Conservation (phyloP, 2,888 invertebrate species). For the Lordiphosa andalusiaca region DNA sequence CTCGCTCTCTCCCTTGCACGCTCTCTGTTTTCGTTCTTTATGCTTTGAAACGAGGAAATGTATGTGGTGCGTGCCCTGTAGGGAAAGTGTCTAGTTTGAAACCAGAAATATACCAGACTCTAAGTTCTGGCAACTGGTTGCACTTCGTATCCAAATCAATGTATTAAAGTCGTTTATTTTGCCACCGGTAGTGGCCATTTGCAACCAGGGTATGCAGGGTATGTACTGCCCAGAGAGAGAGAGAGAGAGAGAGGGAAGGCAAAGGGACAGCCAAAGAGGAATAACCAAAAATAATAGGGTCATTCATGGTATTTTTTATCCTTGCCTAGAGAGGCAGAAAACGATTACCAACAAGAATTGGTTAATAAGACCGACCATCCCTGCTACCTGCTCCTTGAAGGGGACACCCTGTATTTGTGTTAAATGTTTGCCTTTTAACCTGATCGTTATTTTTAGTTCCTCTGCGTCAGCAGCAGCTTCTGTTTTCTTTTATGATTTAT, state of each 20-base stretch:
- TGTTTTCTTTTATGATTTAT: slow-evolving; percentile 48
- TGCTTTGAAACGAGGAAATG: too few relatives aligned
- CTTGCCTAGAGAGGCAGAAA: slow-evolving; percentile 13
- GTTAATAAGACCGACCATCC: slow-evolving; percentile 13
- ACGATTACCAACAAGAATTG: slow-evolving; percentile 13
- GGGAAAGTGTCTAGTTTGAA: too few relatives aligned
- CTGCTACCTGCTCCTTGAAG: slow-evolving; percentile 50
- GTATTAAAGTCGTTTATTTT: too few relatives aligned
- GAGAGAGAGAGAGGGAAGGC: slow-evolving; percentile 1
- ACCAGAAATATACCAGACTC: too few relatives aligned
- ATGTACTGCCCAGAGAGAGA: not conserved
- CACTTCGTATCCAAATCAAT: too few relatives aligned
- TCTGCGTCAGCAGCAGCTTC: slow-evolving; percentile 40
- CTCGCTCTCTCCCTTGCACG: slow-evolving; percentile 14
- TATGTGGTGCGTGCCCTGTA: too few relatives aligned
- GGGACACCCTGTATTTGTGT: slow-evolving; percentile 54
- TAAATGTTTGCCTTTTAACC: slow-evolving; percentile 22
- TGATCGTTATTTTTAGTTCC: slow-evolving; percentile 62
- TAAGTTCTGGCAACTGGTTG: too few relatives aligned
- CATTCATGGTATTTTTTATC: slow-evolving; percentile 42
- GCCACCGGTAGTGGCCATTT: too few relatives aligned
- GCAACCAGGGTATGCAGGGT: slow-evolving; percentile 11
- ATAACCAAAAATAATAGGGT: slow-evolving; percentile 55
- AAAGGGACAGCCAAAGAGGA: slow-evolving; percentile 21
- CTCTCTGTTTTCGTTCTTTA: too few relatives aligned